phyloP scores from a whole-genome alignment of 2,797 vertebrate genomes.

The Parauchenoglanis punctatus region DNA sequence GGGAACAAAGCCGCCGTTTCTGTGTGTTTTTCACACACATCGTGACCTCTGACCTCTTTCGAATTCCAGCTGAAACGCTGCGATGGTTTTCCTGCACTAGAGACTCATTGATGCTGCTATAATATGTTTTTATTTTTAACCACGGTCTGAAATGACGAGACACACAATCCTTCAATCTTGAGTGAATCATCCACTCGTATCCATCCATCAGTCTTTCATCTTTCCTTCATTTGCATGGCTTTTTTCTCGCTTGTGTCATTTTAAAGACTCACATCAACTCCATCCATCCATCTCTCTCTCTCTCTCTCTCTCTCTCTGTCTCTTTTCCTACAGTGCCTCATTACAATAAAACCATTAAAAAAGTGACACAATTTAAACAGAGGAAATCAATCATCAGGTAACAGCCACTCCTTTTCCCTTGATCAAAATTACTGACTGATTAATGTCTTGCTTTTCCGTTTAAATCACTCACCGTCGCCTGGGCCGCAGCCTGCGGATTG shows the following conservation, averaged over 20 bases:
- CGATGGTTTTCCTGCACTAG: neutral
- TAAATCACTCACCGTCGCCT: neutral
- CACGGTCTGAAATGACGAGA: neutral
- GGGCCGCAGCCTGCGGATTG: neutral
- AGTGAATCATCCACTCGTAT: too few relatives aligned
- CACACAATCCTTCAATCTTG: constrained; percentile 26
- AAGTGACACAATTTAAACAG: constrained; percentile 20
- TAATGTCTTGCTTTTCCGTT: constrained; percentile 38
- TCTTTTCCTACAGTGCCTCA: constrained; percentile 20
- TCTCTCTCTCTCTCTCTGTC: neutral
- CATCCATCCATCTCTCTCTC: neutral
- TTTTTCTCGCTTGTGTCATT: neutral
- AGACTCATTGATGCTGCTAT: neutral
- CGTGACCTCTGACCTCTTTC: neutral
- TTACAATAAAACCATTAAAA: constrained; percentile 39
- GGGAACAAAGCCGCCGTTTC: constrained; percentile 69
- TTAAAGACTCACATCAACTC: neutral
- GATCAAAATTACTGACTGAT: constrained; percentile 51
- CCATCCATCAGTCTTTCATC: neutral
- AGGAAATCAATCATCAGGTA: constrained; percentile 52
- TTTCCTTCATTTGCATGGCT: neutral
- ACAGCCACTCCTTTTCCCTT: constrained; percentile 41
- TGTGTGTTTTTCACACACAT: constrained; percentile 25
- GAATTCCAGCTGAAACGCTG: neutral
- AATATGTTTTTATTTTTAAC: neutral